phyloP scores from a whole-genome alignment of 1,140 invertebrate genomes.

The Cherax quadricarinatus region DNA sequence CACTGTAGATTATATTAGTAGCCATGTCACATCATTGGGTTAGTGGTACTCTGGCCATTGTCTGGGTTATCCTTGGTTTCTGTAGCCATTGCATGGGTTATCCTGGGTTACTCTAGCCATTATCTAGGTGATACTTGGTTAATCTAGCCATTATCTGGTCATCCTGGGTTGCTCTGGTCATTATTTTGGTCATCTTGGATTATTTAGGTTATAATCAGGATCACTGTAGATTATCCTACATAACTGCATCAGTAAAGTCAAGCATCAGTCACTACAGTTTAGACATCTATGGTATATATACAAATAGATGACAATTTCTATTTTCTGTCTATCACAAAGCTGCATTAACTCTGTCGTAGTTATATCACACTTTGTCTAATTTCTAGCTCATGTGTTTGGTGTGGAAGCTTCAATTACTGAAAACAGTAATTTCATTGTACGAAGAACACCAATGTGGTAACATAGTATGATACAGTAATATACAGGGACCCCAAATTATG shows the following conservation, averaged over 20 bases:
- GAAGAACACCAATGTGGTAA: no score
- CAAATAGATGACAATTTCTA: not conserved
- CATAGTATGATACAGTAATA: no score
- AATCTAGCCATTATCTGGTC: not conserved
- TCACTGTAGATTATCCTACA: no score
- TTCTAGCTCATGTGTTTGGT: not conserved
- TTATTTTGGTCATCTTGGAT: not conserved
- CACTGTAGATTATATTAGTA: not conserved
- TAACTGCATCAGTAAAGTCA: not conserved
- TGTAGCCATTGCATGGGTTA: not conserved
- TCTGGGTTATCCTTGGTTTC: not conserved
- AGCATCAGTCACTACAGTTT: not conserved
- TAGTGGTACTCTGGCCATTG: not conserved
- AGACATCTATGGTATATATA: not conserved
- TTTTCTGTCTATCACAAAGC: conserved; percentile 8
- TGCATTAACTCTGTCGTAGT: not conserved
- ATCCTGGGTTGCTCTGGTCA: not conserved
- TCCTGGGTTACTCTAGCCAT: not conserved
- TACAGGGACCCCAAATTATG: no score
- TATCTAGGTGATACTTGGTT: not conserved
- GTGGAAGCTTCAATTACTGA: not conserved
- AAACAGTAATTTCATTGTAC: no score
- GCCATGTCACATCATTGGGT: not conserved
- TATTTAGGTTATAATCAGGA: no score
- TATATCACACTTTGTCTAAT: not conserved